Conservation (phyloP, 2,888 invertebrate species). For the Himalopsyche anomala region DNA sequence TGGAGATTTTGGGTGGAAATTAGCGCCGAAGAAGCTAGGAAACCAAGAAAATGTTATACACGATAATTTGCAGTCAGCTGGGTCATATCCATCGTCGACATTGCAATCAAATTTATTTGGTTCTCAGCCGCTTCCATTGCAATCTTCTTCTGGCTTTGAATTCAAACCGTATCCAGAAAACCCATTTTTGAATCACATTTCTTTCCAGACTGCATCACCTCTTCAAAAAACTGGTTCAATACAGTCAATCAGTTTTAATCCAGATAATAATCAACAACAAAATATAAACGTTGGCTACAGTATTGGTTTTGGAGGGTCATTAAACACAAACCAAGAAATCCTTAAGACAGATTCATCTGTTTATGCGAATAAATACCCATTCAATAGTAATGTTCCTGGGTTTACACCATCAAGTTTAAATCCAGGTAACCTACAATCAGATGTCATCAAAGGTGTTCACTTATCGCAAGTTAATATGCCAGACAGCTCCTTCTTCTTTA, state of each 20-base stretch:
- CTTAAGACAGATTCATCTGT: slow-evolving; percentile 45
- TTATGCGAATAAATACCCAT: slow-evolving; percentile 58
- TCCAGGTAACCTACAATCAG: slow-evolving; percentile 52
- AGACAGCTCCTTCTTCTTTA: slow-evolving; percentile 56
- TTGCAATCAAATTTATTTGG: slow-evolving; percentile 55
- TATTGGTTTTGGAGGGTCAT: slow-evolving; percentile 66
- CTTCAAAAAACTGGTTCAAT: slow-evolving; percentile 57
- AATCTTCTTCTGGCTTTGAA: slow-evolving; percentile 66
- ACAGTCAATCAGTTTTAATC: slow-evolving; percentile 71
- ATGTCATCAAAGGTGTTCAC: slow-evolving; percentile 64
- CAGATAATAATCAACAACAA: slow-evolving; percentile 72
- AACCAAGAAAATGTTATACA: slow-evolving; percentile 35
- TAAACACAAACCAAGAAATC: slow-evolving; percentile 44
- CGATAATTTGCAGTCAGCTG: slow-evolving; percentile 52
- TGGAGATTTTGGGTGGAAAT: slow-evolving; percentile 76
- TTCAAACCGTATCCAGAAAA: slow-evolving; percentile 65
- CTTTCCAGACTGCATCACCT: slow-evolving; percentile 56
- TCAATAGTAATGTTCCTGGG: slow-evolving; percentile 48
- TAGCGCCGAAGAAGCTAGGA: slow-evolving; percentile 70
- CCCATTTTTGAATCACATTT: slow-evolving; percentile 65
- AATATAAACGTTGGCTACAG: slow-evolving; percentile 65
- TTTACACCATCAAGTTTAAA: slow-evolving; percentile 57
- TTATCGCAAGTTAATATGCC: slow-evolving; percentile 61
- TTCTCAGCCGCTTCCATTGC: slow-evolving; percentile 69
- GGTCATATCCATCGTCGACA: slow-evolving; percentile 54